A percentile compares a stretch with the other conserved stretches of the same genome.
These are phyloP conservation scores for Ephestia elutella DNA, from an alignment of 1,140 invertebrate genomes.

Conservation along the genomic window DNA sequence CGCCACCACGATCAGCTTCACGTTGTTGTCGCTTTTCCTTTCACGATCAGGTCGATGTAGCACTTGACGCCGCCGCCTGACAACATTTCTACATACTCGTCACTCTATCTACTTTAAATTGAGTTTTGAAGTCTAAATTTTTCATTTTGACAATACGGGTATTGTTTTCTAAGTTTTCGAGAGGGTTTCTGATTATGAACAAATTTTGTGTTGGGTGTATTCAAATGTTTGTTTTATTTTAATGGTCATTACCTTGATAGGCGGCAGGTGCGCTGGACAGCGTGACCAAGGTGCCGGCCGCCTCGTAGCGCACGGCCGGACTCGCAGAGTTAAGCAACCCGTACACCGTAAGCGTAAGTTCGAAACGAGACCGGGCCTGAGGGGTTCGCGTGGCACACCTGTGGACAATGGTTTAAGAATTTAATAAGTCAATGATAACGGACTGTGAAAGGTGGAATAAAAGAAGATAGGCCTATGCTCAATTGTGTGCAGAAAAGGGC, in stretches of 20 bases:
- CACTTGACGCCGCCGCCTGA: slow-evolving; percentile 94
- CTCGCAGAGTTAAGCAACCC: slow-evolving; percentile 97
- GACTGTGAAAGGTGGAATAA: too few species aligned
- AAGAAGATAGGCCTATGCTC: too few species aligned
- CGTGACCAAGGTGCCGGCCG: slow-evolving; percentile 99
- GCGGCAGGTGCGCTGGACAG: slow-evolving; percentile 97
- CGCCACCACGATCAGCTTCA: slow-evolving; percentile 98
- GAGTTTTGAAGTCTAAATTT: too few species aligned
- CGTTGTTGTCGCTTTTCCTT: slow-evolving; percentile 99
- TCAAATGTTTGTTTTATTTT: too few species aligned
- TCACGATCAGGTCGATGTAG: slow-evolving; percentile 98
- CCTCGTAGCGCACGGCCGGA: slow-evolving; percentile 98
- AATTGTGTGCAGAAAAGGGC: too few species aligned
- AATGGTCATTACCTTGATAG: slow-evolving; percentile 82
- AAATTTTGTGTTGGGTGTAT: background rate
- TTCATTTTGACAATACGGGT: too few species aligned
- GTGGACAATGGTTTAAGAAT: background rate
- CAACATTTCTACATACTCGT: background rate
- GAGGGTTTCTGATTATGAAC: too few species aligned
- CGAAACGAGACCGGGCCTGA: slow-evolving; percentile 96
- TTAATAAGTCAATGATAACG: too few species aligned
- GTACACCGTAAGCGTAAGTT: slow-evolving; percentile 98
- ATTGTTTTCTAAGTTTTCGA: too few species aligned
- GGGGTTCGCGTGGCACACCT: slow-evolving; percentile 98
- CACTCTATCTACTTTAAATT: background rate